These are phyloP conservation scores for Malthinus flaveolus DNA, from an alignment of 2,888 invertebrate genomes.

Conservation along the genomic window DNA sequence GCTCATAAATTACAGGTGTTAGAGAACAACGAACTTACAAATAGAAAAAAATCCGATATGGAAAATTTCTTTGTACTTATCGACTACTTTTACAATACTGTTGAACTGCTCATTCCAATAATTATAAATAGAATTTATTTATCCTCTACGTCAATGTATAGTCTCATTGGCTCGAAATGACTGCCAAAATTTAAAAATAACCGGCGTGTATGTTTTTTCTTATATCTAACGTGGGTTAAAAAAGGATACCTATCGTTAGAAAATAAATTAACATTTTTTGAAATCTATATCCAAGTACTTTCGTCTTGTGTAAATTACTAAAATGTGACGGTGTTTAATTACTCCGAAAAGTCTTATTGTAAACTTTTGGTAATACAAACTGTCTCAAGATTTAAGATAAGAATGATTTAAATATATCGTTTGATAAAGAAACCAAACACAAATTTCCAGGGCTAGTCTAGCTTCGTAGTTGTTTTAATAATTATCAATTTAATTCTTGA, in stretches of 20 bases:
- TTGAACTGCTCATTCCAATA: slow-evolving; percentile 11
- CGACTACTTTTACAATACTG: slow-evolving; percentile 8
- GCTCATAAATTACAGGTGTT: slow-evolving; percentile 3
- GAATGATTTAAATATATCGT: background rate
- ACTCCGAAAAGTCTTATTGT: too few species aligned
- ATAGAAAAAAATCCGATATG: slow-evolving; percentile 1
- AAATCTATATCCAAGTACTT: background rate
- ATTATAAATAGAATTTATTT: slow-evolving; percentile 36
- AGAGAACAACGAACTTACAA: slow-evolving; percentile 4
- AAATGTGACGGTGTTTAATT: too few species aligned
- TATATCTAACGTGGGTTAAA: background rate
- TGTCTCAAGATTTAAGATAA: background rate
- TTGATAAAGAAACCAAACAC: background rate
- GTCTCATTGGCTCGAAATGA: slow-evolving; percentile 12
- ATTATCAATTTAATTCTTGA: too few species aligned
- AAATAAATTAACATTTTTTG: background rate
- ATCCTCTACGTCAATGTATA: slow-evolving; percentile 25
- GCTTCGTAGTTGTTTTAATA: background rate
- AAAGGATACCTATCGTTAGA: too few species aligned
- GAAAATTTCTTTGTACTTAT: slow-evolving; percentile 12
- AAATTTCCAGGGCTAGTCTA: background rate
- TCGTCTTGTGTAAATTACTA: too few species aligned
- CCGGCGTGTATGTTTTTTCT: slow-evolving; percentile 8
- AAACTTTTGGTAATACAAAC: background rate
- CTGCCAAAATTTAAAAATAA: slow-evolving; percentile 19